Evolutionary conservation across 2,113 vertebrate genomes (phyloP).

Genomic region (Vireo altiloquus): DNA sequence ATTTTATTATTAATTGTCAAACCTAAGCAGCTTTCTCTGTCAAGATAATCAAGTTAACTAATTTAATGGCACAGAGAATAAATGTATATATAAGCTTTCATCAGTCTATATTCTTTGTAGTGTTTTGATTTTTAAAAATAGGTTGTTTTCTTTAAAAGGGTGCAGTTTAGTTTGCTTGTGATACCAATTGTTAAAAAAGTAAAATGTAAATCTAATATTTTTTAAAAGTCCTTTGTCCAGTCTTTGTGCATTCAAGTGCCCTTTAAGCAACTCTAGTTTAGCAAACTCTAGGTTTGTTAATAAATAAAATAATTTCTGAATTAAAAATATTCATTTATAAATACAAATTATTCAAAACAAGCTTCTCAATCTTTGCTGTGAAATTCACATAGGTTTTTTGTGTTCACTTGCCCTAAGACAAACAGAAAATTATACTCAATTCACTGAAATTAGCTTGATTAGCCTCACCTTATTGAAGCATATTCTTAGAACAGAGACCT

Average conservation of each 20-base stretch:
- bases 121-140: not conserved
- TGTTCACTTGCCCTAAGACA: not conserved
- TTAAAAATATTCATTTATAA: conserved; percentile 26
- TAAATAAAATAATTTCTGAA: not conserved
- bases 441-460: not conserved
- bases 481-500: not conserved
- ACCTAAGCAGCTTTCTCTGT: not conserved
- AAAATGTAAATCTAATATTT: not conserved
- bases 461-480: not conserved
- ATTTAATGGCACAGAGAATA: not conserved
- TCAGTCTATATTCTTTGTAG: not conserved
- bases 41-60: not conserved
- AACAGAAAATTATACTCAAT: not conserved
- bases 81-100: not conserved
- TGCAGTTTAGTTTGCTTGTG: not conserved
- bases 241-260: not conserved
- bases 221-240: not conserved
- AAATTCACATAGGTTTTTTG: not conserved
- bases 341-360: conserved; percentile 8
- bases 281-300: not conserved
- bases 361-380: not conserved
- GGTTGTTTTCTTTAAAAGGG: not conserved
- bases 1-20: not conserved
- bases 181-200: not conserved
- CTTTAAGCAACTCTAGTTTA: not conserved